phyloP scores from a whole-genome alignment of 1,140 invertebrate species.

The Zophobas atratus region DNA sequence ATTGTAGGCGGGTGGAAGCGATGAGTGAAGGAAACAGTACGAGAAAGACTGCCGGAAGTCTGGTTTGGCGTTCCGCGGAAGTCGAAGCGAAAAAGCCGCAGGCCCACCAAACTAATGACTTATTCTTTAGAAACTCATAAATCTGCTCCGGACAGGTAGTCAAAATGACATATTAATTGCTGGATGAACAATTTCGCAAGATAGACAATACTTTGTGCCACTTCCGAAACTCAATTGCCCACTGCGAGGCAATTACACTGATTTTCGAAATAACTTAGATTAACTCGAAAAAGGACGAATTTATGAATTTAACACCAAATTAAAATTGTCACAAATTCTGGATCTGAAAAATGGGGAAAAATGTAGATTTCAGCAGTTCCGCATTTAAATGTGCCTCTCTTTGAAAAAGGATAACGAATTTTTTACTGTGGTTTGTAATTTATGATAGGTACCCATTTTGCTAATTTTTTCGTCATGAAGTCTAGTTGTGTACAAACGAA shows the following conservation, averaged over 20 bases:
- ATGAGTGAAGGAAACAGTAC: conserved; percentile 37
- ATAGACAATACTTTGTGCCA: conserved; percentile 14
- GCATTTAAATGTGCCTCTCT: too few species aligned
- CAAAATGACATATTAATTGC: conserved; percentile 55
- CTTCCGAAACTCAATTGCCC: conserved; percentile 19
- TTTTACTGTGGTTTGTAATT: too few species aligned
- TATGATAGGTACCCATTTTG: too few species aligned
- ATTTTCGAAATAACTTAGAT: conserved; percentile 6
- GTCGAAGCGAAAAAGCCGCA: conserved; percentile 52
- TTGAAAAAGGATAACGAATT: too few species aligned
- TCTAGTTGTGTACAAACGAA: too few species aligned
- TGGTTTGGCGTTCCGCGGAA: conserved; percentile 48
- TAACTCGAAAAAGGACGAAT: neutral
- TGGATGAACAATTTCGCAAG: conserved; percentile 37
- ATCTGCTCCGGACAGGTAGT: conserved; percentile 53
- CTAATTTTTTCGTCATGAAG: too few species aligned
- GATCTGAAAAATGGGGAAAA: neutral
- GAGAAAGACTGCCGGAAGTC: conserved; percentile 52
- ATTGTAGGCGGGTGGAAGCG: conserved; percentile 32
- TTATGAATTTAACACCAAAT: neutral
- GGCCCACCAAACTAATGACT: conserved; percentile 52
- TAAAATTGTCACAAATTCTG: neutral
- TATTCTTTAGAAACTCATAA: conserved; percentile 53
- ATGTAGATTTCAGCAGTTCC: too few species aligned
- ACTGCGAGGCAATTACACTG: conserved; percentile 3